Percentiles rank a stretch among this genome's conserved stretches.
phyloP scores from a whole-genome alignment of 2,797 vertebrate species.

The Amphiprion clarkii region DNA sequence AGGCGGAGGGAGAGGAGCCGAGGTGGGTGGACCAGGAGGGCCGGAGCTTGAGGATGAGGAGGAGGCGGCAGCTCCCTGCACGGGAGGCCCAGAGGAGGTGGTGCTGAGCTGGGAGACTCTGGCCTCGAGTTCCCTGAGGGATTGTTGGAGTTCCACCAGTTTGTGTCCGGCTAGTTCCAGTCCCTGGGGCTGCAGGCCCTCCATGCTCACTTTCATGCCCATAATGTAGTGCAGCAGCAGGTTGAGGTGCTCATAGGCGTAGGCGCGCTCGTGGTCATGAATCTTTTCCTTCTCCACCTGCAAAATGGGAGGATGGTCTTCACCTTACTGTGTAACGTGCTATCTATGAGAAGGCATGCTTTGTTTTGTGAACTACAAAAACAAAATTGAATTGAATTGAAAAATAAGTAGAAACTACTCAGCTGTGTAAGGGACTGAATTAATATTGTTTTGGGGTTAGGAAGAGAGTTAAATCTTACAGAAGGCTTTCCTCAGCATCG shows the following conservation, averaged over 20 bases:
- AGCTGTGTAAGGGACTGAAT: not conserved
- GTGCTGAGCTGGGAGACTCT: constrained; percentile 83
- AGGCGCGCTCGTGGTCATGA: constrained; percentile 90
- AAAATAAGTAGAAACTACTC: not conserved
- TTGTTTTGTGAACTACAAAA: too few species aligned
- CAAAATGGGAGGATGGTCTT: not conserved
- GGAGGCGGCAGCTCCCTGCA: constrained; percentile 85
- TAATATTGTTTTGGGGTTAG: not conserved
- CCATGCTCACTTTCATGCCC: constrained; percentile 90
- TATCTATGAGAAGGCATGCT: too few species aligned
- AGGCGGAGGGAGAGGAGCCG: constrained; percentile 69
- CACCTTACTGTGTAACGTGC: too few species aligned
- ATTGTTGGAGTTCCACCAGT: constrained; percentile 87
- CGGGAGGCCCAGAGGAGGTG: constrained; percentile 83
- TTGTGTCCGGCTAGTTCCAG: constrained; percentile 88
- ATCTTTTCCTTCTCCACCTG: constrained; percentile 95
- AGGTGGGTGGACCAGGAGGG: constrained; percentile 56
- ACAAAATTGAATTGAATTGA: too few species aligned
- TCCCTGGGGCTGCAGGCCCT: constrained; percentile 88
- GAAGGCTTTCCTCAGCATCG: not conserved
- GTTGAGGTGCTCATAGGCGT: constrained; percentile 92
- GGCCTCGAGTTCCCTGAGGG: constrained; percentile 87
- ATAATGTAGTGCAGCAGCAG: constrained; percentile 91
- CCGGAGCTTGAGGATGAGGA: constrained; percentile 74
- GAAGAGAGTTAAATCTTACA: not conserved